Conservation (phyloP, 2,888 invertebrate genomes). For the Nowickia ferox region DNA sequence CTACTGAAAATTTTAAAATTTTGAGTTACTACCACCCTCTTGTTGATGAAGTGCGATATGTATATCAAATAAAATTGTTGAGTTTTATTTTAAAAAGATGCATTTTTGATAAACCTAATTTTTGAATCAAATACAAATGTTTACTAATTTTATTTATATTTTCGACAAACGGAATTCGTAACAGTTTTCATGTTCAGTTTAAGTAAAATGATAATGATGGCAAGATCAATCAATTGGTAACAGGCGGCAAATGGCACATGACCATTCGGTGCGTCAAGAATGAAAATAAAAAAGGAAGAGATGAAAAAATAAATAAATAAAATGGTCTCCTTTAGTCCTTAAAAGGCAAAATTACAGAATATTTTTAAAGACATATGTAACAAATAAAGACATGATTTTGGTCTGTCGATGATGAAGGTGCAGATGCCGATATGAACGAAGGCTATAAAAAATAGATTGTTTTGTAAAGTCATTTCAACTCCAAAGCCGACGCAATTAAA, state of each 20-base stretch:
- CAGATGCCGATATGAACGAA: neutral
- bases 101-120: too few species aligned
- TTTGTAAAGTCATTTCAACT: neutral
- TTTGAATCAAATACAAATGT: too few species aligned
- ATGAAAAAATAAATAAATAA: slow-evolving; percentile 18
- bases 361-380: slow-evolving; percentile 56
- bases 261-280: slow-evolving; percentile 40
- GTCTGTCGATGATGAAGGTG: slow-evolving; percentile 7
- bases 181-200: neutral
- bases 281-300: slow-evolving; percentile 18
- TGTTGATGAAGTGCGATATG: too few species aligned
- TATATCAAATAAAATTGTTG: too few species aligned
- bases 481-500: slow-evolving; percentile 43
- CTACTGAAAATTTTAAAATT: too few species aligned
- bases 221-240: slow-evolving; percentile 64
- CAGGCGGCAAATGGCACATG: slow-evolving; percentile 67
- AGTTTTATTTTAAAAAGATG: neutral
- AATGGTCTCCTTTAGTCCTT: slow-evolving; percentile 57
- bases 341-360: slow-evolving; percentile 63
- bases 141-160: too few species aligned
- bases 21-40: too few species aligned
- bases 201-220: slow-evolving; percentile 48
- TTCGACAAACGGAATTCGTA: too few species aligned
- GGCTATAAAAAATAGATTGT: neutral
- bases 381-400: slow-evolving; percentile 55